These are phyloP conservation scores for Cataglyphis hispanica DNA, from an alignment of 1,140 invertebrate genomes.

Conservation along the genomic window DNA sequence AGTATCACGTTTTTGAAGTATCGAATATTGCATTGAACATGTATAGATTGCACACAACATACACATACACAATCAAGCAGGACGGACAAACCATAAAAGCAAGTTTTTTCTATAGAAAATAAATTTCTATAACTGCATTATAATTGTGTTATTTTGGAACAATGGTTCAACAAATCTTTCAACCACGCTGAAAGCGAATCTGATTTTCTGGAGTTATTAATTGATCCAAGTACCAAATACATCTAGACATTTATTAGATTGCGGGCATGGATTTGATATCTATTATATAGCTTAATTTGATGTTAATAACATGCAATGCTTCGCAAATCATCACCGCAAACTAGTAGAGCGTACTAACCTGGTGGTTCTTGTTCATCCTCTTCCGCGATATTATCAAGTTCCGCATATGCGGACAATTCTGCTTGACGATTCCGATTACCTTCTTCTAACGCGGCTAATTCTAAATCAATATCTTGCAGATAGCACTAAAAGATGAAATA, in stretches of 20 bases:
- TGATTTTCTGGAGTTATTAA: conserved; percentile 3
- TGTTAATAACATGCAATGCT: not conserved
- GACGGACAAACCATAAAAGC: not conserved
- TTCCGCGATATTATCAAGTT: conserved; percentile 87
- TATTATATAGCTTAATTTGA: not conserved
- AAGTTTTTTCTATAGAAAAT: not conserved
- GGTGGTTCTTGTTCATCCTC: conserved; percentile 86
- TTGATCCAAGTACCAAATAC: conserved; percentile 54
- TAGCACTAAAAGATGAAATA: conserved; percentile 80
- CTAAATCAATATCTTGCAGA: conserved; percentile 85
- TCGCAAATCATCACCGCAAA: not conserved
- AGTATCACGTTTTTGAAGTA: not conserved
- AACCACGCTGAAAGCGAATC: conserved; percentile 13
- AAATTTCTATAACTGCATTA: not conserved
- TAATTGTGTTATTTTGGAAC: conserved; percentile 15
- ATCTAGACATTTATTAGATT: conserved; percentile 49
- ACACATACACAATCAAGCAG: not conserved
- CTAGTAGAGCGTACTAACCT: conserved; percentile 79
- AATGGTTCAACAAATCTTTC: not conserved
- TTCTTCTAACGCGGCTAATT: conserved; percentile 85
- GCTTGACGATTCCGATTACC: conserved; percentile 84
- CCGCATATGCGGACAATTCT: conserved; percentile 86
- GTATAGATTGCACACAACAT: not conserved
- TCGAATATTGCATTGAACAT: not conserved
- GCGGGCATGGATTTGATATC: not conserved